Evolutionary conservation across 2,888 invertebrate species (phyloP).

Genomic region (Aphodius granarius): DNA sequence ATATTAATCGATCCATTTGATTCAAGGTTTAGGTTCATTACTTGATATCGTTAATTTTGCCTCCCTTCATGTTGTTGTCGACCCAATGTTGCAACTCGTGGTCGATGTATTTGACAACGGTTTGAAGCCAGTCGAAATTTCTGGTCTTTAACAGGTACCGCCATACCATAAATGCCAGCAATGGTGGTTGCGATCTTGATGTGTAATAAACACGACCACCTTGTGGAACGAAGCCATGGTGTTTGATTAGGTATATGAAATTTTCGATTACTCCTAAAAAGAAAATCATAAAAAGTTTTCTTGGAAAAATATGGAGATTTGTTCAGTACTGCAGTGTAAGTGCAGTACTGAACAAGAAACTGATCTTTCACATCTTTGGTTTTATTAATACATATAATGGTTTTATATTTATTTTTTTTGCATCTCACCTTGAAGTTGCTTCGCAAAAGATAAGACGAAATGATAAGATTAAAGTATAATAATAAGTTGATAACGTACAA

Average conservation of each 20-base stretch:
- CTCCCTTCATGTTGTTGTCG: constrained; percentile 57
- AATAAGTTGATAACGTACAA: no score
- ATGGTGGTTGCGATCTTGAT: constrained; percentile 71
- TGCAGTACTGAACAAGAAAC: no score
- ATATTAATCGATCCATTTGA: background rate
- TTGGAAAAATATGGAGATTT: background rate
- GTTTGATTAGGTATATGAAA: constrained; percentile 68
- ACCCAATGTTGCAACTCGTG: constrained; percentile 69
- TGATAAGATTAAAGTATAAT: no score
- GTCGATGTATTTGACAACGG: constrained; percentile 61
- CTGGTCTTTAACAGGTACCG: constrained; percentile 65
- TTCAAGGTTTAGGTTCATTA: constrained; percentile 47
- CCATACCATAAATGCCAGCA: constrained; percentile 72
- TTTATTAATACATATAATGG: no score
- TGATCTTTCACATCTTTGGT: no score
- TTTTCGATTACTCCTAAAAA: constrained; percentile 66
- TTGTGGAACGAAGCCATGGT: constrained; percentile 74
- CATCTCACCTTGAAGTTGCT: no score
- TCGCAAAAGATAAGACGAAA: no score
- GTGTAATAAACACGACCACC: constrained; percentile 81
- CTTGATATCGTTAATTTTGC: constrained; percentile 54
- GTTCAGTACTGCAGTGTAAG: no score
- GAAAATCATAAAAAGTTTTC: background rate
- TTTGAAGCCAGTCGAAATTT: constrained; percentile 64
- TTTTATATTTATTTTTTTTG: no score